Evolutionary conservation across 2,888 invertebrate genomes (phyloP).

Genomic region (Archips xylosteana): DNA sequence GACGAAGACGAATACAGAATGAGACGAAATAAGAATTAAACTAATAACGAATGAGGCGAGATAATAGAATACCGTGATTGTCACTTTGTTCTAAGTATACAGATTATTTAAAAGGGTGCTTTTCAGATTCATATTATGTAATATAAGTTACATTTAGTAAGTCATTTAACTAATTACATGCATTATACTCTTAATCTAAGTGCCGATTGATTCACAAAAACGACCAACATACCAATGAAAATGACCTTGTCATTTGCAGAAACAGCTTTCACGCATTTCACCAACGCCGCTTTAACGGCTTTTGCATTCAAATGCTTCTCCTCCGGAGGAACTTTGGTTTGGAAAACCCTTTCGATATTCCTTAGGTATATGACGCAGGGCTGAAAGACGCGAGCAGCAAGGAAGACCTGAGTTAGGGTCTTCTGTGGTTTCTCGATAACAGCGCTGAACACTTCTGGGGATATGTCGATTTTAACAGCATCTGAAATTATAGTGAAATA

Average conservation of each 20-base stretch:
- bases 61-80: too few species aligned
- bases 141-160: too few species aligned
- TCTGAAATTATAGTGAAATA: too few species aligned
- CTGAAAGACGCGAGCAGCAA: slow-evolving; percentile 57
- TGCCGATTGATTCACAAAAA: neutral
- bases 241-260: slow-evolving; percentile 57
- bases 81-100: too few species aligned
- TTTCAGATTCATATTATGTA: too few species aligned
- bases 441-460: slow-evolving; percentile 59
- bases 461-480: slow-evolving; percentile 65
- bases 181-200: too few species aligned
- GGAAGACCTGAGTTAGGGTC: slow-evolving; percentile 51
- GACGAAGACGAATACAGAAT: too few species aligned
- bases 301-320: slow-evolving; percentile 50
- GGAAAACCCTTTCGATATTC: slow-evolving; percentile 60
- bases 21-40: too few species aligned
- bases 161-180: too few species aligned
- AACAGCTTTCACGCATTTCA: slow-evolving; percentile 53
- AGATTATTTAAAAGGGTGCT: too few species aligned
- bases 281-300: slow-evolving; percentile 47
- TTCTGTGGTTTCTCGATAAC: slow-evolving; percentile 44
- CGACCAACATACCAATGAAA: slow-evolving; percentile 49
- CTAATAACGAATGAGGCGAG: too few species aligned
- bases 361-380: slow-evolving; percentile 60
- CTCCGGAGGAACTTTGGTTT: slow-evolving; percentile 53